Conservation (phyloP, 2,113 vertebrate genomes). For the Rhinolophus ferrumequinum region DNA sequence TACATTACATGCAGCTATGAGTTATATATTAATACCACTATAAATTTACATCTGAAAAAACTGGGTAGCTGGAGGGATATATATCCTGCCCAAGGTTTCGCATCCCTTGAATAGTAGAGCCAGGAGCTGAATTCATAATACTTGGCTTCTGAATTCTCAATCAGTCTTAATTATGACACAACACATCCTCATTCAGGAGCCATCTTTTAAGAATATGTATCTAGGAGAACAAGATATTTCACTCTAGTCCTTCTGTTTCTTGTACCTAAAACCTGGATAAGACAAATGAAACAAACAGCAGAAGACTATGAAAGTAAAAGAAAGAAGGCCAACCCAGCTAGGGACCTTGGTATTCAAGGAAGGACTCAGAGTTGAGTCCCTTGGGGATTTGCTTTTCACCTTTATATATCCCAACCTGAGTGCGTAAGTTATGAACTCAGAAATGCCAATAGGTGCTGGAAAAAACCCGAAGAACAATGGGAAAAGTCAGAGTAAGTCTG, state of each 20-base stretch:
- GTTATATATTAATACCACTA: not conserved
- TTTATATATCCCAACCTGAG: not conserved
- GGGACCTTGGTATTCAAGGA: not conserved
- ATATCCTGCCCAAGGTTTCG: not conserved
- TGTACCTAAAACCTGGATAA: conserved; percentile 6
- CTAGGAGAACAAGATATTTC: not conserved
- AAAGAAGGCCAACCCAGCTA: not conserved
- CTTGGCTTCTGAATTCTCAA: not conserved
- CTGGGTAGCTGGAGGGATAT: not conserved
- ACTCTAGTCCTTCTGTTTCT: not conserved
- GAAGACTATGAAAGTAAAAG: not conserved
- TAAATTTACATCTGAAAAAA: conserved; percentile 30
- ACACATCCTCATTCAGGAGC: not conserved
- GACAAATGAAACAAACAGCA: conserved; percentile 8
- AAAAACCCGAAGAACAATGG: not conserved
- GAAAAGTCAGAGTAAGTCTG: not conserved
- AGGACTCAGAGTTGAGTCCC: not conserved
- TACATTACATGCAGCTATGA: not conserved
- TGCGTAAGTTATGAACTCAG: not conserved
- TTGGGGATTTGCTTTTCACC: not conserved
- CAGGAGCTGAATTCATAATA: not conserved
- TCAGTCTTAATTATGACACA: not conserved
- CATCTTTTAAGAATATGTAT: not conserved
- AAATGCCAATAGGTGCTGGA: not conserved
- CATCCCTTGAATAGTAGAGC: not conserved